Percentiles rank a stretch among this genome's conserved stretches.
phyloP scores from a whole-genome alignment of 2,113 vertebrate species.

The Amphilophus citrinellus region DNA sequence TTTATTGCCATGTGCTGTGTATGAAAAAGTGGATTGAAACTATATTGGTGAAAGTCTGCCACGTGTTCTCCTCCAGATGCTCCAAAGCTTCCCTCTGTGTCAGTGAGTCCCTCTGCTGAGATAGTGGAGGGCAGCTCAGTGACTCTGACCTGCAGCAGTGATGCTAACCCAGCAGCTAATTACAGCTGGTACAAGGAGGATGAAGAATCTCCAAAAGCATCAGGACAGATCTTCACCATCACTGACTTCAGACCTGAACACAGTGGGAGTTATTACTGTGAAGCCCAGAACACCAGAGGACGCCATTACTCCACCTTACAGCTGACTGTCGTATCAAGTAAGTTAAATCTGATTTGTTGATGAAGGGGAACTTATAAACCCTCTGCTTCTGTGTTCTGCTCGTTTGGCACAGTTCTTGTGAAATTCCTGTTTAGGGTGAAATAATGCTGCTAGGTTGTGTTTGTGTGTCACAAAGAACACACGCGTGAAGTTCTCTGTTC shows the following conservation, averaged over 20 bases:
- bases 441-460: no score
- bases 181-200: not conserved
- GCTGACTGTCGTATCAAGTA: not conserved
- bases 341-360: not conserved
- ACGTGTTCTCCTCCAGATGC: not conserved
- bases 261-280: constrained; percentile 34
- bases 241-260: not conserved
- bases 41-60: not conserved
- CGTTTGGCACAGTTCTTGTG: not conserved
- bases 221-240: not conserved
- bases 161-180: not conserved
- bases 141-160: not conserved
- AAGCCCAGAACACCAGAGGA: constrained; percentile 19
- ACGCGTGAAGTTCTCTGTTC: no score
- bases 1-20: not conserved
- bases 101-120: not conserved
- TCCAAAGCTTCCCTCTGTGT: constrained; percentile 22
- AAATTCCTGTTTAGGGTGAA: no score
- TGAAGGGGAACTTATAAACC: not conserved
- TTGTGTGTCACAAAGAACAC: no score
- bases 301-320: not conserved
- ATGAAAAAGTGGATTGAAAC: not conserved
- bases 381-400: not conserved
- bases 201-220: rapidly evolving
- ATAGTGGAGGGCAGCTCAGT: not conserved